A percentile compares a stretch with the other conserved stretches of the same genome.
Evolutionary conservation across 2,797 vertebrate genomes (phyloP).

Genomic region (Bufotes viridis): DNA sequence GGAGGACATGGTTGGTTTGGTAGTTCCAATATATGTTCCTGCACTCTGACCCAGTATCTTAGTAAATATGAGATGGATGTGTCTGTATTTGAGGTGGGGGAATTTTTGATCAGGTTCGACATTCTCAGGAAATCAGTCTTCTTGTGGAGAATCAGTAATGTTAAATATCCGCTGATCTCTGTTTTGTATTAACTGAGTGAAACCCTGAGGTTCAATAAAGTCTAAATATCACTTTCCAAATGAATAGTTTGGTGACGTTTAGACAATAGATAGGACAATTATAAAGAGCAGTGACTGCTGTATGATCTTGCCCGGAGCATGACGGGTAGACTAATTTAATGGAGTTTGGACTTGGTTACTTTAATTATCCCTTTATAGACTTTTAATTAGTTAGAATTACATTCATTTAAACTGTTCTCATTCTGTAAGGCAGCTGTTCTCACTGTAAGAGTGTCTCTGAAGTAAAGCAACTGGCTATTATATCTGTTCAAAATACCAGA

Average conservation of each 20-base stretch:
- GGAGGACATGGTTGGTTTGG: too few relatives aligned
- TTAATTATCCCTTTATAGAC: conserved; percentile 62
- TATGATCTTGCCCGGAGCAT: conserved; percentile 29
- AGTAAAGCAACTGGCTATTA: conserved; percentile 16
- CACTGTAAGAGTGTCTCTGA: conserved; percentile 12
- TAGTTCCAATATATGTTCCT: background rate
- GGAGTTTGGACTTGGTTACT: conserved; percentile 55
- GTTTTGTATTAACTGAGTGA: background rate
- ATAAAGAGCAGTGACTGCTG: conserved; percentile 25
- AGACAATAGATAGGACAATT: conserved; percentile 50
- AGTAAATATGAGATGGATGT: background rate
- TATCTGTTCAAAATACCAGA: background rate
- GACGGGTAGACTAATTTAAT: conserved; percentile 51
- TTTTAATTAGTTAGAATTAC: conserved; percentile 63
- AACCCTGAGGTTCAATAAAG: conserved; percentile 13
- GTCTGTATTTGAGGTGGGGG: background rate
- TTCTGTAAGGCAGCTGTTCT: conserved; percentile 54
- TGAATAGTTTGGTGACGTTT: conserved; percentile 48
- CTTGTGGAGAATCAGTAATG: background rate
- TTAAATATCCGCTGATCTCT: background rate
- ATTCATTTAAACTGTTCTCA: conserved; percentile 55
- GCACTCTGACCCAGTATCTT: background rate
- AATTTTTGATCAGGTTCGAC: background rate
- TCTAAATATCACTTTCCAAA: conserved; percentile 36
- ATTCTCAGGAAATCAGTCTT: background rate